Evolutionary conservation across 2,113 vertebrate species (phyloP), one percentile per base, ranked within the genome.

Genomic region (Cercocebus atys): DNA sequence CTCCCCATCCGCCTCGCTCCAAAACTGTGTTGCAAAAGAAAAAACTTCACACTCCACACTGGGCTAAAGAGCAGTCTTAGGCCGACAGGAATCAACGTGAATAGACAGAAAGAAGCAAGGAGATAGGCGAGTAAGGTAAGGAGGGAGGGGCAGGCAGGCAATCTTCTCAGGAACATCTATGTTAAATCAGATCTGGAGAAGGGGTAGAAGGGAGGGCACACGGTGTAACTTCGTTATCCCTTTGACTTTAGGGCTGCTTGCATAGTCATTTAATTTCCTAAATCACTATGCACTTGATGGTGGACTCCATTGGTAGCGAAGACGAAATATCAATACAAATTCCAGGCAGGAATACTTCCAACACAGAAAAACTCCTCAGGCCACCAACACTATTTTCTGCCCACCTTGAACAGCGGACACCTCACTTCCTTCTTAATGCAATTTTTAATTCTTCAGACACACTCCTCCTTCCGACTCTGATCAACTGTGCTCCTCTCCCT

Each of bases 1-100:
- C 70, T 95, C 61, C 18, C 61, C 83, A 57, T 70, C 72, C 35
- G 68, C 68, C 50, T 76, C 4, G 38, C 72, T 70, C 32, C 59
- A 38, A 87, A 83, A 90, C 43, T 81, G 83, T 13, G 88, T 96
- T 96, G 66, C 13, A 45, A 78, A 97, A 50, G 32, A 59, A 78
- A 96, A 90, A 95, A 81, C 22, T 43, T 95, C 73, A 82, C 70
- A 72, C 38, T 95, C 93, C 78, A 73, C 64, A 85, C 25, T 75
- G 57, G 89, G 76, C 35, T 95, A 89, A 97, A 93, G 89, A 92
- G 81, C 76, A 95, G 73, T 57, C 87, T 95, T 57, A 55, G n/a
- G 70, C 35, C 20, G 7, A 78, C 27, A 45, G 18, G 30, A 92
- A 93, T 79, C 55, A 72, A 47, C 9, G 85, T 9, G 43, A 47